Evolutionary conservation across 2,797 vertebrate genomes (phyloP), one percentile per base, ranked within the genome.

Genomic region (Bufotes viridis): DNA sequence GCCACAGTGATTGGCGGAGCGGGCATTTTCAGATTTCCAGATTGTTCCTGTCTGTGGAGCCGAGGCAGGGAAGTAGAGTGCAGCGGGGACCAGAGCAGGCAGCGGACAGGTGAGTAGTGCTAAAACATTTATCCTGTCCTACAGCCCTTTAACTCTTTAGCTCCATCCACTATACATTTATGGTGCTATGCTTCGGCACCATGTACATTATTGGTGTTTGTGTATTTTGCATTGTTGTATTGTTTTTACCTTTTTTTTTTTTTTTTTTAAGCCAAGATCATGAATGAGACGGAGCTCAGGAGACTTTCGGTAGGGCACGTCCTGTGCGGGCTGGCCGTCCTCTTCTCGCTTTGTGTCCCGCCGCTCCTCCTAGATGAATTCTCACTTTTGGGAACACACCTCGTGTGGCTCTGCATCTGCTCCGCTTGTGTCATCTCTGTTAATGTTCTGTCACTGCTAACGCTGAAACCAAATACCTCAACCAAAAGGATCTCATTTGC

Each of bases 251-350:
- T 34, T 74, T 49, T 7, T 70, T 80, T 17, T 22, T 81, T 42
- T 34, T 70, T 20, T 57, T 29, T 22, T 1, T 11, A 63, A 34
- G 83, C 85, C 10, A 2, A n/a, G 91, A 69, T 65, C 69, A 99
- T 99, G 98, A 97, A 95, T 95, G 96, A 97, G 90, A 93, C 93
- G n/a, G 98, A 97, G 65, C 93, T 97, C 81, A 91, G 95, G 93
- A 95, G 95, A 92, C 96, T 99, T 89, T 93, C 95, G 53, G 96
- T 96, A 72, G 93, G 94, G 78, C 97, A 99, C 93, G 93, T 96
- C 63, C 94, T 97, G 14, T 92, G 96, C 60, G 94, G 95, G 4
- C 89, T 94, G 42, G 91, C 96, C 15, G 42, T 98, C 60, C 88
- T 96, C n/a, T 92, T 97, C 91, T 95, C 96, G 0, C 95, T 96